These are phyloP conservation scores for Rhamphomyia laevipes DNA, from an alignment of 2,888 invertebrate genomes.

Conservation along the genomic window DNA sequence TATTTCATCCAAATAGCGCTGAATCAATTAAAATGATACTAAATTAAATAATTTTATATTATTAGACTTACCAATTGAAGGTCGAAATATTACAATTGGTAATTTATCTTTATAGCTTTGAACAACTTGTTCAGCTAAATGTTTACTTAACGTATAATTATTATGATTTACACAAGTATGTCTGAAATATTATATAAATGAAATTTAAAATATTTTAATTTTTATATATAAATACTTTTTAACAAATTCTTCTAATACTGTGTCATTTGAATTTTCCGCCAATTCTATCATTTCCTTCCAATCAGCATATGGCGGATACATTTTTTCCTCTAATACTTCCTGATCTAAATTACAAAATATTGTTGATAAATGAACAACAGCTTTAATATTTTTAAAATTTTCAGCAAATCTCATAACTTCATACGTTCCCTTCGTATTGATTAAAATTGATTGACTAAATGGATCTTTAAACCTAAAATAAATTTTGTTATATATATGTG, in stretches of 20 bases:
- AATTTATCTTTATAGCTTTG: slow-evolving; percentile 47
- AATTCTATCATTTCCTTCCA: slow-evolving; percentile 56
- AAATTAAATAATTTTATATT: background rate
- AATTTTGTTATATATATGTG: no score
- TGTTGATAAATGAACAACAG: slow-evolving; percentile 72
- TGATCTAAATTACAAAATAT: slow-evolving; percentile 76
- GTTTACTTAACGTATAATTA: slow-evolving; percentile 86
- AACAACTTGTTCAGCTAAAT: slow-evolving; percentile 70
- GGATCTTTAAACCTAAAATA: slow-evolving; percentile 38
- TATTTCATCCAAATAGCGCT: no score
- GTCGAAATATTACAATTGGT: slow-evolving; percentile 69
- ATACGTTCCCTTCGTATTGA: slow-evolving; percentile 40
- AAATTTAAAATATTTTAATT: no score
- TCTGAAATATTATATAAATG: no score
- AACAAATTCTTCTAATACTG: slow-evolving; percentile 44
- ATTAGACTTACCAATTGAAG: slow-evolving; percentile 60
- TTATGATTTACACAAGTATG: slow-evolving; percentile 38
- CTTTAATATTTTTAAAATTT: slow-evolving; percentile 42
- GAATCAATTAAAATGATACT: no score
- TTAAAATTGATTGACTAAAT: background rate
- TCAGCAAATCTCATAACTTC: slow-evolving; percentile 50
- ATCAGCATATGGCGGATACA: slow-evolving; percentile 41
- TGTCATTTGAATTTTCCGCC: slow-evolving; percentile 48
- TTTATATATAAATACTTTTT: slow-evolving; percentile 44
- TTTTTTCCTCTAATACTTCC: slow-evolving; percentile 56